Evolutionary conservation across 1,140 invertebrate species (phyloP).

Genomic region (Heliconius nattereri): DNA sequence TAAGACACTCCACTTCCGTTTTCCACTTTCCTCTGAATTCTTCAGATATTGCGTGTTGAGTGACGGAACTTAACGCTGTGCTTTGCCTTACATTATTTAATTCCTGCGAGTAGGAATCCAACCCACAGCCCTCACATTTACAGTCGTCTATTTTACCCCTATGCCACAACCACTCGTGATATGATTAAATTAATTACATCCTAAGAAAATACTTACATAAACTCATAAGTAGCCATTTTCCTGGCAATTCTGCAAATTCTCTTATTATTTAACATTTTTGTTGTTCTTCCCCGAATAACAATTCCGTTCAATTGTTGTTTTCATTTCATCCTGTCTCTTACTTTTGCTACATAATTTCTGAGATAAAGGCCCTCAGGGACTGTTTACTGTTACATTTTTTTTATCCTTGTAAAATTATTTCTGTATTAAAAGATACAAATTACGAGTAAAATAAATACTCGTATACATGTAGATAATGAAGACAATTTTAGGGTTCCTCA

Average conservation of each 20-base stretch:
- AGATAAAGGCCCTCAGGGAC: slow-evolving; percentile 31
- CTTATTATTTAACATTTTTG: slow-evolving; percentile 26
- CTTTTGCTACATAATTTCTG: slow-evolving; percentile 37
- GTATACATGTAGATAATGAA: no score
- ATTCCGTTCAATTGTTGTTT: slow-evolving; percentile 41
- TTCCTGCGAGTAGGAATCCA: no score
- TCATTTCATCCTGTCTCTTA: slow-evolving; percentile 35
- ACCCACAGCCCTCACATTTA: no score
- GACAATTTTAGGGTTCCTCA: no score
- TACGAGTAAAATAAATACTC: no score
- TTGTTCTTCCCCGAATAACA: slow-evolving; percentile 36
- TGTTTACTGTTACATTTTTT: slow-evolving; percentile 31
- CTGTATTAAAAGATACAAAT: no score
- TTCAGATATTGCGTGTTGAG: no score
- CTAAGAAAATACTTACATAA: neutral
- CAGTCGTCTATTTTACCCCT: no score
- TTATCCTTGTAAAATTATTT: slow-evolving; percentile 3
- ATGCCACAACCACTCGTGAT: no score
- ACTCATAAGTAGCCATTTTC: neutral
- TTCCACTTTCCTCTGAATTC: no score
- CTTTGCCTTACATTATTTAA: neutral
- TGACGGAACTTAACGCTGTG: no score
- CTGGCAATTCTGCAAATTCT: neutral
- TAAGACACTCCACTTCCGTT: no score
- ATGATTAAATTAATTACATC: neutral